Percentiles rank a stretch among this genome's conserved stretches.
Evolutionary conservation across 2,113 vertebrate genomes (phyloP).

Genomic region (Limanda limanda): DNA sequence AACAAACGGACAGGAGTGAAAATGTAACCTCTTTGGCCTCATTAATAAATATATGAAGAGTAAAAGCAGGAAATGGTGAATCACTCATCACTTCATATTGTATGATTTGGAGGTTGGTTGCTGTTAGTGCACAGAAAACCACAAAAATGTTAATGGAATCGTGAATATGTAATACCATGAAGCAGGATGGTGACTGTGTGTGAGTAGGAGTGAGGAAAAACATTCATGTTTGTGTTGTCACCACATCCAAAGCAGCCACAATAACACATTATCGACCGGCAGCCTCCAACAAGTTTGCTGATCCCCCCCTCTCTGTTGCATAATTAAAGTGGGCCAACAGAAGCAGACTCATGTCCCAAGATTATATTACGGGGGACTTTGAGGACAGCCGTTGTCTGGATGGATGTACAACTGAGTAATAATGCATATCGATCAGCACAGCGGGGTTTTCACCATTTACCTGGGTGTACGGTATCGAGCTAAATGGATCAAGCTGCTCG

Average conservation of each 20-base stretch:
- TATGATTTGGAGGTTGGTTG: neutral
- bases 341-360: conserved; percentile 55
- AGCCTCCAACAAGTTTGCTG: conserved; percentile 47
- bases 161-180: conserved; percentile 10
- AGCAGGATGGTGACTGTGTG: neutral
- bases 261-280: conserved; percentile 61
- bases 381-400: conserved; percentile 58
- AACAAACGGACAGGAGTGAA: neutral
- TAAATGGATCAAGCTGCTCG: conserved; percentile 15
- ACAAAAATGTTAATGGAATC: neutral
- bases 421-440: conserved; percentile 55
- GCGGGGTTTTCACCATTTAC: conserved; percentile 30
- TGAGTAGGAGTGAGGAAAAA: conserved; percentile 18
- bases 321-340: conserved; percentile 75
- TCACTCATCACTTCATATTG: neutral
- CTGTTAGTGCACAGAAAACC: neutral
- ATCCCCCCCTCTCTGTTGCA: conserved; percentile 65
- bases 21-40: too few relatives aligned
- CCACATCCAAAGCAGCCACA: conserved; percentile 45
- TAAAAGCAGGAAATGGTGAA: neutral
- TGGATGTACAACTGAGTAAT: conserved; percentile 59
- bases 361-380: conserved; percentile 67
- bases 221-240: conserved; percentile 50
- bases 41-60: too few relatives aligned
- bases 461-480: neutral